These are phyloP conservation scores for Tauraco erythrolophus DNA, from an alignment of 2,113 vertebrate genomes.

Conservation along the genomic window DNA sequence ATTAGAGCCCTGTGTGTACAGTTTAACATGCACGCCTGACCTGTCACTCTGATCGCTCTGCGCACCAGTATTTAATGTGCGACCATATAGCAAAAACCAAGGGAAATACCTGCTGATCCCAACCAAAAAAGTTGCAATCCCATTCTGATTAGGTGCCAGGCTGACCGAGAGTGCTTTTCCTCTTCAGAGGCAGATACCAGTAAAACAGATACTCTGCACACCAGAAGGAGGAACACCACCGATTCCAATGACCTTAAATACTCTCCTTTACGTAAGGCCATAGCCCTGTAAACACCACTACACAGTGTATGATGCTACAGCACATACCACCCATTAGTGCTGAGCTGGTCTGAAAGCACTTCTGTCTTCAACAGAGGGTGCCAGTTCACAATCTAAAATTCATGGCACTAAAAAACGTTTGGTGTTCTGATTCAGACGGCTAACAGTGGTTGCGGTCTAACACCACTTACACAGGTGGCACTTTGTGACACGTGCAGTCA, in stretches of 20 bases:
- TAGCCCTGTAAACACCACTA: background rate
- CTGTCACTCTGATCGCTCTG: too few relatives aligned
- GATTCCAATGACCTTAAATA: background rate
- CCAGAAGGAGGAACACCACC: background rate
- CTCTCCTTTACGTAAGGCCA: background rate
- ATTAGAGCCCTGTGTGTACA: accelerated
- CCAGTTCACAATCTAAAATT: background rate
- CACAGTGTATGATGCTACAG: background rate
- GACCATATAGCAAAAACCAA: background rate
- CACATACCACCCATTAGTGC: accelerated
- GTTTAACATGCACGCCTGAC: background rate
- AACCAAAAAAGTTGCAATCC: background rate
- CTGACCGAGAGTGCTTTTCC: background rate
- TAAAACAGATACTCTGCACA: background rate
- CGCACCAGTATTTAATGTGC: accelerated
- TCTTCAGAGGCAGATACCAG: background rate
- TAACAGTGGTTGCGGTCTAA: background rate
- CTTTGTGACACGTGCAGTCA: background rate
- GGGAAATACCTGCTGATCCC: background rate
- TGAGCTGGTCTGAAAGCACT: background rate
- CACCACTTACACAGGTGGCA: background rate
- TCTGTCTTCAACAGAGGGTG: background rate
- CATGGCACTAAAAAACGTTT: background rate
- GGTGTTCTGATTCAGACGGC: background rate
- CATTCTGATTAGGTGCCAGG: background rate